These are phyloP conservation scores for Peromyscus attwateri DNA, from an alignment of 2,797 vertebrate genomes.

Conservation along the genomic window DNA sequence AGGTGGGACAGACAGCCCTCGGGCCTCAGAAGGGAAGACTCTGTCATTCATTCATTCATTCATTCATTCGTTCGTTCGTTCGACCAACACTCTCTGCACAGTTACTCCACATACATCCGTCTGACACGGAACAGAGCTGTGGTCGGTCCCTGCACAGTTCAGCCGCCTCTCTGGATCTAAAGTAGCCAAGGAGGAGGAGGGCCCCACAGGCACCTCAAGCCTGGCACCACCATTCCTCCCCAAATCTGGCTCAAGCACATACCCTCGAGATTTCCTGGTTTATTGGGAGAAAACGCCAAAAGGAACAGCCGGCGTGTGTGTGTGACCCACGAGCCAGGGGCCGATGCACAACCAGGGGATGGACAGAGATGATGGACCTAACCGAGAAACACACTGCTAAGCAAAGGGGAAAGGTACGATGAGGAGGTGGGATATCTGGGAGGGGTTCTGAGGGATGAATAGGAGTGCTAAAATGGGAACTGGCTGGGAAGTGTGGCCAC, in stretches of 20 bases:
- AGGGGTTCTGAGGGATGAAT: slow-evolving; percentile 10
- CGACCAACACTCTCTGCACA: neutral
- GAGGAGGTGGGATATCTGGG: neutral
- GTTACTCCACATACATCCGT: neutral
- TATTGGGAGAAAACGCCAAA: neutral
- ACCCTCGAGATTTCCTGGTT: neutral
- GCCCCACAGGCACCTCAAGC: neutral
- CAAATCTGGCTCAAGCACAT: neutral
- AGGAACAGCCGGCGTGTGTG: neutral
- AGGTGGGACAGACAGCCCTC: neutral
- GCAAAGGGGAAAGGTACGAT: neutral
- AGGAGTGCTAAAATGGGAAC: neutral
- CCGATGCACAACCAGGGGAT: neutral
- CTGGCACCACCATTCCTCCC: neutral
- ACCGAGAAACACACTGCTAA: neutral
- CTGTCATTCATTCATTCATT: neutral
- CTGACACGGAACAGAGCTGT: accelerated
- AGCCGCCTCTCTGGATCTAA: neutral
- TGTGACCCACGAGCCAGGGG: neutral
- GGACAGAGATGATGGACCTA: neutral
- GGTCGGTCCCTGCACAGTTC: neutral
- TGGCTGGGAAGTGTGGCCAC: neutral
- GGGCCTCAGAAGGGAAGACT: neutral
- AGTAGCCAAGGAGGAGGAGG: neutral
- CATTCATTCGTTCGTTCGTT: slow-evolving; percentile 16